phyloP scores from a whole-genome alignment of 1,140 invertebrate species.

The Idris sp. region DNA sequence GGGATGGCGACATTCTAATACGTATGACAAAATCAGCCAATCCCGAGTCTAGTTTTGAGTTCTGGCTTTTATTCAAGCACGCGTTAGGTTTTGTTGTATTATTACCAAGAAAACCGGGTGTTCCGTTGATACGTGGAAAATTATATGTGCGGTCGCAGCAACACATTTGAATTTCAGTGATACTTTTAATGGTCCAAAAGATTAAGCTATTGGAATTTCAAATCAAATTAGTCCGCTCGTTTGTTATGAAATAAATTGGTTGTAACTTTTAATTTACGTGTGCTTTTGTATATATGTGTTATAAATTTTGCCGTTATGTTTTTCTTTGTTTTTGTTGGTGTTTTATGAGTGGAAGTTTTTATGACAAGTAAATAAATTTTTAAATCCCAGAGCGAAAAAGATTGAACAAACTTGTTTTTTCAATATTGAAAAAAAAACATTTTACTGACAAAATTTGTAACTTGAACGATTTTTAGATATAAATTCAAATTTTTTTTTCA shows the following conservation, averaged over 20 bases:
- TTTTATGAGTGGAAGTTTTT: no score
- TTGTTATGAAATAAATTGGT: slow-evolving; percentile 20
- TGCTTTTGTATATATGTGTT: slow-evolving; percentile 14
- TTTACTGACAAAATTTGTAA: no score
- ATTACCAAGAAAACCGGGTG: slow-evolving; percentile 35
- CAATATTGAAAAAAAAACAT: no score
- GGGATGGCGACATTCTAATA: slow-evolving; percentile 49
- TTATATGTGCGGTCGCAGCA: slow-evolving; percentile 20
- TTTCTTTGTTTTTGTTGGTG: slow-evolving; percentile 1
- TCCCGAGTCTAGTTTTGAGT: slow-evolving; percentile 8
- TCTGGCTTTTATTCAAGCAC: slow-evolving; percentile 44
- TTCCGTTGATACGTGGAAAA: slow-evolving; percentile 35
- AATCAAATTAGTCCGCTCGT: slow-evolving; percentile 28
- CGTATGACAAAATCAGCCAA: slow-evolving; percentile 36
- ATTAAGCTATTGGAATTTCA: slow-evolving; percentile 14
- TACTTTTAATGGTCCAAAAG: neutral
- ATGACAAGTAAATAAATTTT: no score
- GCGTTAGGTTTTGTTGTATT: slow-evolving; percentile 31
- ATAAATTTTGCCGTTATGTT: slow-evolving; percentile 1
- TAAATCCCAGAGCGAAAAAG: no score
- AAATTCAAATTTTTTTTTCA: no score
- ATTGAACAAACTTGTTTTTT: no score
- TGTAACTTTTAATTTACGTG: slow-evolving; percentile 15
- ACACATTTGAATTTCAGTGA: slow-evolving; percentile 24
- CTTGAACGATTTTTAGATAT: no score